Percentiles rank a stretch among this genome's conserved stretches.
phyloP scores from a whole-genome alignment of 2,797 vertebrate genomes.

The Poeciliopsis presidionis region DNA sequence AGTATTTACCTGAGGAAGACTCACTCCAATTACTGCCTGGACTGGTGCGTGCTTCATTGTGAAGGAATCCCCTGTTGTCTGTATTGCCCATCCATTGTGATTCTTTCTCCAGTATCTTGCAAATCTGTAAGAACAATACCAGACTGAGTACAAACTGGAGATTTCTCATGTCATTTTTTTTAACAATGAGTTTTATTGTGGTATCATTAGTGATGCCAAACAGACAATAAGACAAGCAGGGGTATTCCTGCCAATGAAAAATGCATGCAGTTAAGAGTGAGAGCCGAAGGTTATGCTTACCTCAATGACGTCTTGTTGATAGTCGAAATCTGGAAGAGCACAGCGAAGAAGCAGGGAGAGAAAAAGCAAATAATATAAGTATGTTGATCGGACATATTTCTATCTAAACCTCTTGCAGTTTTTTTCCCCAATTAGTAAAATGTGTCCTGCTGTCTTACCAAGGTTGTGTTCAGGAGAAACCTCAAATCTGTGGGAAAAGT shows the following conservation, averaged over 20 bases:
- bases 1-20: slow-evolving; percentile 79
- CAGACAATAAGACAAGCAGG: slow-evolving; percentile 52
- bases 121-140: slow-evolving; percentile 67
- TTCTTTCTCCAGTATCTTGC: slow-evolving; percentile 77
- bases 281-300: slow-evolving; percentile 65
- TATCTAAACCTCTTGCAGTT: background rate
- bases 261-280: slow-evolving; percentile 29
- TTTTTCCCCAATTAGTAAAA: background rate
- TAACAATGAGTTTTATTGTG: slow-evolving; percentile 8
- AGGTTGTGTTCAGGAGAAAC: slow-evolving; percentile 85
- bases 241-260: slow-evolving; percentile 80
- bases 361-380: slow-evolving; percentile 26
- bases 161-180: slow-evolving; percentile 16
- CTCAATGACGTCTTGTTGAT: slow-evolving; percentile 64
- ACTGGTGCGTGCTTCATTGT: slow-evolving; percentile 82
- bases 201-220: slow-evolving; percentile 33
- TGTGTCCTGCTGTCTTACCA: slow-evolving; percentile 59
- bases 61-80: slow-evolving; percentile 83
- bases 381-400: too few relatives aligned
- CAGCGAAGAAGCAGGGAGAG: slow-evolving; percentile 22
- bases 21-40: slow-evolving; percentile 80
- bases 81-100: slow-evolving; percentile 75
- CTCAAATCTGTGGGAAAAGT: slow-evolving; percentile 80
- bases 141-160: slow-evolving; percentile 44
- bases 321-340: slow-evolving; percentile 54